Evolutionary conservation across 2,113 vertebrate genomes (phyloP), one percentile per base, ranked within the genome.

Genomic region (Elaphurus davidianus): DNA sequence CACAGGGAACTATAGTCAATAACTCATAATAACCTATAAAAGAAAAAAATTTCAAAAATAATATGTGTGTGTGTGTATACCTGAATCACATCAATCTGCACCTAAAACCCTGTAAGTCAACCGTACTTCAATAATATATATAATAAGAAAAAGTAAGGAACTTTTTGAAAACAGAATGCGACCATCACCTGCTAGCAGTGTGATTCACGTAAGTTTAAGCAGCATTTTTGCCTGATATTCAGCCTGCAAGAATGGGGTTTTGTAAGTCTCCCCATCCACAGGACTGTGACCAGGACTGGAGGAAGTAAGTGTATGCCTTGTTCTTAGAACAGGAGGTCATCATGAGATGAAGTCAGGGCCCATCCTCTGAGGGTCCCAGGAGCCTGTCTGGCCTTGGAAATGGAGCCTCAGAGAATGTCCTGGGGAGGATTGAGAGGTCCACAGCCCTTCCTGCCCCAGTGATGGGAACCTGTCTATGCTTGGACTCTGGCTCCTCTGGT

Each of bases 41-140:
- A 8, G 6, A 17, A n/a, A 64, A 55, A 7, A 30, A n/a, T n/a
- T 64, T 64, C 62, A 64, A 64, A 33, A 64, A 64, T 64, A 64
- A 17, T 64, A n/a, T 17, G 30, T n/a, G 6, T 57, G 55, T 64
- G 55, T 64, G 0, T 64, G 30, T 64, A 64, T 7, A n/a, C 62
- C 62, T 64, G 62, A 17, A n/a, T 64, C 30, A 64, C 14, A 33
- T 17, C 0, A 0, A 30, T 64, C 30, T 17, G 15, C 62, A n/a
- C 15, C 1, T 17, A n/a, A n/a, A n/a, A n/a, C 62, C 16, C 62
- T 64, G 30, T 9, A 64, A 17, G 62, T 64, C 7, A 64, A 19
- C 7, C 0, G 1, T 9, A 19, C 62, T 33, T 67, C 16, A 19
- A n/a, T 67, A 67, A 67, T 5, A n/a, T 17, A 67, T 19, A 19